Evolutionary conservation across 1,140 invertebrate species (phyloP).

Genomic region (Ruditapes philippinarum): DNA sequence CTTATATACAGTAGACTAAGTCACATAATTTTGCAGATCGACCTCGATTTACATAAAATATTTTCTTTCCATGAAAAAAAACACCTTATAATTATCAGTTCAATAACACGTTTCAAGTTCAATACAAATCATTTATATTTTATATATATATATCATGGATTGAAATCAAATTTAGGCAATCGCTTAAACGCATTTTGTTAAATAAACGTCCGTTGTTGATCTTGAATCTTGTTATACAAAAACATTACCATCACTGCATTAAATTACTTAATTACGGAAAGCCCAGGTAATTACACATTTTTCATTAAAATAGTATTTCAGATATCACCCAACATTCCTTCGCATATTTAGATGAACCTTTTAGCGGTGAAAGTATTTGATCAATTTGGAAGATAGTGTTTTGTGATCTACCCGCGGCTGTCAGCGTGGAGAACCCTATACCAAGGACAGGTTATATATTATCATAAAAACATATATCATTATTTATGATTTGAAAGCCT

Average conservation of each 20-base stretch:
- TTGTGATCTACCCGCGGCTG: background rate
- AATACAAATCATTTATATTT: no score
- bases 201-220: no score
- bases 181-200: background rate
- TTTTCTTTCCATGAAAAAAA: no score
- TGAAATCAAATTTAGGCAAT: background rate
- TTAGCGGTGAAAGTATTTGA: conserved; percentile 15
- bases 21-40: no score
- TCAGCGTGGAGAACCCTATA: background rate
- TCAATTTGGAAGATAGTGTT: background rate
- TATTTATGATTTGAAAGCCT: no score
- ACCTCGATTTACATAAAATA: no score
- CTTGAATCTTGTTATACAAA: no score
- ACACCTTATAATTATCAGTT: no score
- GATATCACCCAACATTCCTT: background rate
- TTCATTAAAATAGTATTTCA: background rate
- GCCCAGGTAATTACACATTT: background rate
- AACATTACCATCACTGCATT: no score
- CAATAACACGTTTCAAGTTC: no score
- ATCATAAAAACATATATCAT: background rate
- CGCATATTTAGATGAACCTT: background rate
- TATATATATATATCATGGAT: no score
- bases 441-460: background rate
- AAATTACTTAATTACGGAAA: background rate
- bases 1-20: no score